These are phyloP conservation scores for Phylloscopus trochilus DNA, from an alignment of 2,113 vertebrate genomes.

Conservation along the genomic window DNA sequence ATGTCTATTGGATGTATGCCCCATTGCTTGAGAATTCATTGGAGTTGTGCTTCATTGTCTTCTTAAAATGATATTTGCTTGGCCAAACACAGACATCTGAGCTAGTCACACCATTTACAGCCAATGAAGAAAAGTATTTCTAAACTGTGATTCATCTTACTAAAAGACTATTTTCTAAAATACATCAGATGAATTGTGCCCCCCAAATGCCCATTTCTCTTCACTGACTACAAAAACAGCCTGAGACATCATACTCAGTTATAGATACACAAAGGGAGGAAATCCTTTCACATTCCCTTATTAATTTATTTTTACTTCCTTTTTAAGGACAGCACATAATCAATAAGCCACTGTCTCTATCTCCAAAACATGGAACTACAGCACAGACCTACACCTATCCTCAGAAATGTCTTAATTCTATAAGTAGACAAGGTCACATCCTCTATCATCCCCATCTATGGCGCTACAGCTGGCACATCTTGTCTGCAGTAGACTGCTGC, in stretches of 20 bases:
- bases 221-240: neutral
- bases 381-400: neutral
- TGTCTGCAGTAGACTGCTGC: neutral
- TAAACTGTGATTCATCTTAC: neutral
- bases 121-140: neutral
- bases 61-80: neutral
- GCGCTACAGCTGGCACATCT: neutral
- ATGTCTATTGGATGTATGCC: neutral
- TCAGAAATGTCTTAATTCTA: neutral
- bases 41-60: neutral
- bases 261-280: neutral
- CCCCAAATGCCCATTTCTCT: neutral
- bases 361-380: neutral
- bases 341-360: neutral
- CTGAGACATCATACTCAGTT: neutral
- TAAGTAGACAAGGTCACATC: neutral
- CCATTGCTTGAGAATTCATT: neutral
- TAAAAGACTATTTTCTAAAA: neutral
- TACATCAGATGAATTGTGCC: neutral
- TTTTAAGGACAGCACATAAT: neutral
- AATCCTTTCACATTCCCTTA: neutral
- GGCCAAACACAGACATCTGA: neutral
- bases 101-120: neutral
- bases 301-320: neutral
- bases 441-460: neutral